Percentiles rank a stretch among this genome's conserved stretches.
Evolutionary conservation across 2,113 vertebrate genomes (phyloP).

Genomic region (Jaculus jaculus): DNA sequence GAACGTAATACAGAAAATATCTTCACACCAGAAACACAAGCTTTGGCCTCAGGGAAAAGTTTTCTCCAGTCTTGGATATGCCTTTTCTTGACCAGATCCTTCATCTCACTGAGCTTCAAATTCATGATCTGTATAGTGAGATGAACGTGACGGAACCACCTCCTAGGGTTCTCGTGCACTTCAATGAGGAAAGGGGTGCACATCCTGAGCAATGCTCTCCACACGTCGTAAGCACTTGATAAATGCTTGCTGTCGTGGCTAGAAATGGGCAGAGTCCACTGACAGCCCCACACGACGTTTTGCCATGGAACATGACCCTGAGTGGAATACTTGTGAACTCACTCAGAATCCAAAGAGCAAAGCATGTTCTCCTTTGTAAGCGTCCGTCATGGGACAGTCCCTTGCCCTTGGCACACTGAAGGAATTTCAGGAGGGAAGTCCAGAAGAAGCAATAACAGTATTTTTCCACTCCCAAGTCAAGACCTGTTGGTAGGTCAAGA

Average conservation of each 20-base stretch:
- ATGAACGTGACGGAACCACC: neutral
- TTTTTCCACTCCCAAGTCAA: conserved; percentile 36
- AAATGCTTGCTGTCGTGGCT: neutral
- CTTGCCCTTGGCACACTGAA: neutral
- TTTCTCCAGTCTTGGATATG: neutral
- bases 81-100: neutral
- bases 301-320: neutral
- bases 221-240: neutral
- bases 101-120: neutral
- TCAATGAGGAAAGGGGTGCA: neutral
- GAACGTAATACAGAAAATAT: neutral
- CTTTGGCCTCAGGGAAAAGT: neutral
- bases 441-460: neutral
- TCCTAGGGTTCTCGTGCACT: neutral
- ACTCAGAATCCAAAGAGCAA: neutral
- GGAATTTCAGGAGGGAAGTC: neutral
- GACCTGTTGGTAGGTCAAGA: neutral
- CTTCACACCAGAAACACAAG: neutral
- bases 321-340: neutral
- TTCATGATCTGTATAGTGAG: neutral
- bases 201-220: neutral
- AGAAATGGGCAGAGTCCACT: neutral
- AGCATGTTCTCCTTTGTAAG: neutral
- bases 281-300: neutral
- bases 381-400: neutral